Evolutionary conservation across 2,888 invertebrate species (phyloP), one percentile per base, ranked within the genome.

Genomic region (Tetramorium bicarinatum): DNA sequence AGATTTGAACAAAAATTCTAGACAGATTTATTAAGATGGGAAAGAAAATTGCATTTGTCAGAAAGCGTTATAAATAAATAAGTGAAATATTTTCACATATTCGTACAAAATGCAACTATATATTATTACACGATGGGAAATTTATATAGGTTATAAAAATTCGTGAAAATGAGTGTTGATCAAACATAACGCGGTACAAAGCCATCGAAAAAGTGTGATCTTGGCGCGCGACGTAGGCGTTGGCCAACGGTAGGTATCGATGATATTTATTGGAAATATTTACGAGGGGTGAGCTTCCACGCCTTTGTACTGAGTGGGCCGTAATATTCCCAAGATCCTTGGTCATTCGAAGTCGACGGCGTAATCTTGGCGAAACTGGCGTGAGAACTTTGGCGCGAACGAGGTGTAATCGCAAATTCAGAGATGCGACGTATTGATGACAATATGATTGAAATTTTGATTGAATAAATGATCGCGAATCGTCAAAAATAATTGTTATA

Each of bases 201-300:
- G 59, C 77, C 61, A 47, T 81, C 49, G 72, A 61, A 80, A 83
- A 72, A 69, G 21, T 47, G 62, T 49, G 74, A 67, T n/a, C 77
- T 52, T 54, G 54, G 64, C 67, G 67, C 77, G 62, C 82, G 81
- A 88, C 90, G 92, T 92, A 89, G 92, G 92, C 92, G 92, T 91
- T 82, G 82, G 74, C 84, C 84, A 89, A 88, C 89, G 87, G 86
- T 88, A 88, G 89, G 87, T 87, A 90, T 89, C 88, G 88, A 59
- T 81, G 77, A 87, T 89, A 92, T 92, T 92, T 91, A 90, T 89
- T 88, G 89, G 67, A 79, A 88, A 89, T 91, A 91, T 93, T 92
- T 90, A 92, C 88, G 90, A 91, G 87, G 87, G 87, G 52, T 90
- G 86, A 79, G 80, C 77, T 89, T 89, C 85, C 89, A 89, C 84